Conservation (phyloP, 2,797 vertebrate species). For the Poeciliopsis infans region DNA sequence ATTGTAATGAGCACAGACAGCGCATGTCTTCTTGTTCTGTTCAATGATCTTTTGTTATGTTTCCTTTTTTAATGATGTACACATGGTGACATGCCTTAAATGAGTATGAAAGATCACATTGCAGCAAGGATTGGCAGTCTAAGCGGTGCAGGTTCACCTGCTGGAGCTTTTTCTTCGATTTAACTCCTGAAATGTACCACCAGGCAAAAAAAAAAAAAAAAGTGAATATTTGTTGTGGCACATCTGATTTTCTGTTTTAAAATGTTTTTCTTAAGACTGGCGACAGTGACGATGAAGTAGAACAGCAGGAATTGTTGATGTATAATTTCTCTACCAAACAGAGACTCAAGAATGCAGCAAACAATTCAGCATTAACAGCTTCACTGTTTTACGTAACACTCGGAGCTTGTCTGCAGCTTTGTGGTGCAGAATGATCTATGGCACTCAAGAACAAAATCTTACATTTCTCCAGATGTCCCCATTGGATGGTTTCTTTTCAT, state of each 20-base stretch:
- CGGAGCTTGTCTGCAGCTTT: background rate
- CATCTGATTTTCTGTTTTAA: background rate
- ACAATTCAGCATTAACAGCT: background rate
- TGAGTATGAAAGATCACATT: background rate
- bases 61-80: background rate
- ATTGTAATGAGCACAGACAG: background rate
- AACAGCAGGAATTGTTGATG: background rate
- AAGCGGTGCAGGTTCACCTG: background rate
- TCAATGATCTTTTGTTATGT: background rate
- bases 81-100: background rate
- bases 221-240: background rate
- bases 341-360: background rate
- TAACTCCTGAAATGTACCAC: background rate
- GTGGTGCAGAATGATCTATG: background rate
- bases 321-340: background rate
- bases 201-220: background rate
- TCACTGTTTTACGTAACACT: background rate
- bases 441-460: background rate
- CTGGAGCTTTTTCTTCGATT: background rate
- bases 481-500: conserved; percentile 7
- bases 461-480: background rate
- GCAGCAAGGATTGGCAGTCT: background rate
- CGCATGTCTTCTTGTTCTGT: background rate
- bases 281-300: background rate
- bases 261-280: background rate